Evolutionary conservation across 2,113 vertebrate species (phyloP).

Genomic region (Hystrix cristata): DNA sequence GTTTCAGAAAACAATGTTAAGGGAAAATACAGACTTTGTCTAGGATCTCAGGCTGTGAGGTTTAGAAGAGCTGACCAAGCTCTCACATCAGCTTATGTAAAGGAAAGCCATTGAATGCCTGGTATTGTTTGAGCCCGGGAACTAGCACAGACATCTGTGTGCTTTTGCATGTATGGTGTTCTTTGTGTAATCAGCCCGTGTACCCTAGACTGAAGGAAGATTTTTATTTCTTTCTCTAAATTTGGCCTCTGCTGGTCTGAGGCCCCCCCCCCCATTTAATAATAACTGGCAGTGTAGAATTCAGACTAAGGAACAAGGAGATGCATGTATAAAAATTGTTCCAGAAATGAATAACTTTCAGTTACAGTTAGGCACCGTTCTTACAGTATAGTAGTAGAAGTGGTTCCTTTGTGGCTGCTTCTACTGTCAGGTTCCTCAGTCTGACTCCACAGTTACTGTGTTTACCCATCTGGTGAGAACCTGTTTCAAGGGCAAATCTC

Average conservation of each 20-base stretch:
- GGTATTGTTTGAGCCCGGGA: constrained; percentile 69
- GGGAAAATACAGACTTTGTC: constrained; percentile 59
- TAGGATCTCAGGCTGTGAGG: constrained; percentile 58
- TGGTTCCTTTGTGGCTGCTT: neutral
- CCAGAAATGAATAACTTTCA: neutral
- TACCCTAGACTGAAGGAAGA: constrained; percentile 72
- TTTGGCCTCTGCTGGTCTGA: constrained; percentile 65
- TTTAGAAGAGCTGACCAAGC: constrained; percentile 62
- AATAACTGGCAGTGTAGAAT: constrained; percentile 56
- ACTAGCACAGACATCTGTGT: constrained; percentile 70
- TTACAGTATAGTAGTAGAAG: neutral
- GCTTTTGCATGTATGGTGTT: constrained; percentile 70
- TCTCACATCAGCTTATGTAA: constrained; percentile 56
- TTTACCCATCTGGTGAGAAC: neutral
- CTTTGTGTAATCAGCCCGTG: constrained; percentile 72
- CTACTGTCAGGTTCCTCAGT: neutral
- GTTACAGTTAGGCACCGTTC: neutral
- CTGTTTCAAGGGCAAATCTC: neutral
- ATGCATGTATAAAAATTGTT: constrained; percentile 45
- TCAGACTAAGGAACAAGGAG: constrained; percentile 26
- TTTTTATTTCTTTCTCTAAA: constrained; percentile 19
- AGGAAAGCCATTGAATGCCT: constrained; percentile 70
- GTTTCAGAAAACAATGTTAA: constrained; percentile 69
- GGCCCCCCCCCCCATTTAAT: neutral
- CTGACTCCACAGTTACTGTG: neutral